Evolutionary conservation across 1,140 invertebrate species (phyloP), one percentile per base, ranked within the genome.

Genomic region (Pseudomyrmex cubaensis): DNA sequence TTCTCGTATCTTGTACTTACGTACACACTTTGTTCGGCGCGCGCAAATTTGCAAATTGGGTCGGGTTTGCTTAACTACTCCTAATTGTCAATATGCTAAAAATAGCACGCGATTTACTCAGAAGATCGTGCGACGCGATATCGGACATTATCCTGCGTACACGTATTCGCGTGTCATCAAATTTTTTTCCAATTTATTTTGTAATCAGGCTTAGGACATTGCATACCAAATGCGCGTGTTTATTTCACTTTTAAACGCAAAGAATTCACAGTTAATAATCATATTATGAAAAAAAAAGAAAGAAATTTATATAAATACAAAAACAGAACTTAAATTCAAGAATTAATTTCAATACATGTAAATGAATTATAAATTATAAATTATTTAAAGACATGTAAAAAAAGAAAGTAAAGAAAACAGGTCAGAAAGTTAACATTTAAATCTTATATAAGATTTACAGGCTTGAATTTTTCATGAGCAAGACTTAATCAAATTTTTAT

Each of bases 1-100:
- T n/a, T 22, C n/a, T 15, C 12, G n/a, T 48, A 62, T 44, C 44
- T 57, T 15, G 44, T 54, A 12, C 17, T 64, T 50, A 35, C 15
- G 48, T 25, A 12, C 59, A 74, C 35, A 62, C 54, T 25, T 48
- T 17, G 48, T 25, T 63, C 35, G 50, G 25, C 52, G 4, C 48
- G 17, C 35, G 74, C 35, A 12, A 70, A 80, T 59, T 70, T 80
- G 66, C 70, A 70, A 80, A 80, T 80, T 80, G 66, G 76, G 66
- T 80, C 66, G 54, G 64, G 9, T 59, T 69, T 54, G 12, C 44
- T 80, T 59, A 59, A 59, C 54, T 80, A 59, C 22, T 35, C 15
- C 52, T 80, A 80, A 80, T 80, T 80, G 76, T 48, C 17, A 35
- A n/a, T 64, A 66, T n/a, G 64, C 54, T 67, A 61, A 80, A 80